Conservation (phyloP, 1,140 invertebrate genomes). For the Anastrepha ludens region DNA sequence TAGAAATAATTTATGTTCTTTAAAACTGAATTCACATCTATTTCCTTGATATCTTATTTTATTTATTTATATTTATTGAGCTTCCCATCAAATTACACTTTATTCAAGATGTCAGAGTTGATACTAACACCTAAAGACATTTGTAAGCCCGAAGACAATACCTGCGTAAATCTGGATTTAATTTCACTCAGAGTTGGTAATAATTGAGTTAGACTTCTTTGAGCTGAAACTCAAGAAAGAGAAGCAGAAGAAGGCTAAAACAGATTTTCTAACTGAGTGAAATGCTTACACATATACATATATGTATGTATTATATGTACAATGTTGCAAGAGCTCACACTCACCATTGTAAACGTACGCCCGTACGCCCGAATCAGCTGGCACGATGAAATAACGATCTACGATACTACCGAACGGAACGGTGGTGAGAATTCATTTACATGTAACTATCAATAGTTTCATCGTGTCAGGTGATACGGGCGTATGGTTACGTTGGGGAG, state of each 20-base stretch:
- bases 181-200: slow-evolving; percentile 37
- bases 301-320: not conserved
- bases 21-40: not conserved
- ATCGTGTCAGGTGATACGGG: too few species aligned
- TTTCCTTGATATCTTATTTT: not conserved
- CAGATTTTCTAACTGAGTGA: not conserved
- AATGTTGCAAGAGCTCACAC: too few species aligned
- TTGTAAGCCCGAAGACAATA: slow-evolving; percentile 33
- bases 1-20: not conserved
- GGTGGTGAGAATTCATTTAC: too few species aligned
- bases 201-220: not conserved
- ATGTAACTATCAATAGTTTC: too few species aligned
- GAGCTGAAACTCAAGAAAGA: slow-evolving; percentile 7
- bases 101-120: slow-evolving; percentile 35
- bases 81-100: not conserved
- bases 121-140: slow-evolving; percentile 49
- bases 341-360: too few species aligned
- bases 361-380: too few species aligned
- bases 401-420: too few species aligned
- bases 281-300: not conserved
- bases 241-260: not conserved
- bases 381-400: too few species aligned
- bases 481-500: too few species aligned
- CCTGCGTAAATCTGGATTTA: slow-evolving; percentile 47
- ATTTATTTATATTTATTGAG: not conserved